A percentile compares a stretch with the other conserved stretches of the same genome.
Conservation (phyloP, 2,113 vertebrate species). For the Propithecus coquereli region DNA sequence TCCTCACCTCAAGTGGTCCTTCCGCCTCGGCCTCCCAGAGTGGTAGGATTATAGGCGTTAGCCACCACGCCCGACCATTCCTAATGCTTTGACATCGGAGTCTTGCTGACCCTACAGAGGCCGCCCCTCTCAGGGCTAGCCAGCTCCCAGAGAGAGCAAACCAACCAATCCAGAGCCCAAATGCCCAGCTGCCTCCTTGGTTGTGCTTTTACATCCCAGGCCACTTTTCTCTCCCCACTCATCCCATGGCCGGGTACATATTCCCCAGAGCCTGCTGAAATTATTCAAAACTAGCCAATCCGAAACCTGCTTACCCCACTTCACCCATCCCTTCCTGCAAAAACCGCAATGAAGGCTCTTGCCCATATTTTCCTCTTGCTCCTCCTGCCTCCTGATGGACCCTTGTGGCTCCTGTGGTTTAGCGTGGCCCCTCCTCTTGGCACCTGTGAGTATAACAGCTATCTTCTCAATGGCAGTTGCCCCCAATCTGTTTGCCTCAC, state of each 20-base stretch:
- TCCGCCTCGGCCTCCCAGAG: no score
- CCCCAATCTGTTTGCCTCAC: not conserved
- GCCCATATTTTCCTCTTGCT: not conserved
- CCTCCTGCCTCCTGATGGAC: not conserved
- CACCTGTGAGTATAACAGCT: not conserved
- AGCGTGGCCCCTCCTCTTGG: not conserved
- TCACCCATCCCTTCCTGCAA: not conserved
- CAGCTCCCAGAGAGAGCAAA: not conserved
- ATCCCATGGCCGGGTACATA: not conserved
- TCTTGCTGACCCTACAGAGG: not conserved
- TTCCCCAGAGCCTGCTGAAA: not conserved
- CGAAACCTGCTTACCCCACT: not conserved
- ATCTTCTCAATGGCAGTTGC: not conserved
- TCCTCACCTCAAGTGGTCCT: no score
- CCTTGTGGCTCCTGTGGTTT: not conserved
- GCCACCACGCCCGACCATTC: not conserved
- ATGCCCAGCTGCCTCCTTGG: not conserved
- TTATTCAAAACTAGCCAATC: not conserved
- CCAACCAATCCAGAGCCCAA: not conserved
- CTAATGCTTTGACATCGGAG: not conserved
- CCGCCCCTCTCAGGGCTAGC: not conserved
- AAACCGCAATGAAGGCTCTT: not conserved
- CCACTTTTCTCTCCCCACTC: not conserved
- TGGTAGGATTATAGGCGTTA: no score
- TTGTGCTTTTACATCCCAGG: not conserved